Conservation (phyloP, 2,888 invertebrate genomes). For the Erannis defoliaria region DNA sequence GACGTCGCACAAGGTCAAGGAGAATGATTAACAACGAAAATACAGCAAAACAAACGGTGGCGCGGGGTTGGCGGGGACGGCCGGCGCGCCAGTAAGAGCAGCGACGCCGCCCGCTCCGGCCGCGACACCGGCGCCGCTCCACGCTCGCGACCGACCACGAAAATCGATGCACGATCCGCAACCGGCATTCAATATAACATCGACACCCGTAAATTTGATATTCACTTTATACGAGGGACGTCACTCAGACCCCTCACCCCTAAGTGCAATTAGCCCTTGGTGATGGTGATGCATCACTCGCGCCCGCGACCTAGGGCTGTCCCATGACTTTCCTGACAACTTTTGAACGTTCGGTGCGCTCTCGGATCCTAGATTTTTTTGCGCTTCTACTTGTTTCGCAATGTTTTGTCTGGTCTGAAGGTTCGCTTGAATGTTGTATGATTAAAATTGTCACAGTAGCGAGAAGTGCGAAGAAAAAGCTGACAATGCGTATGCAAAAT, state of each 20-base stretch:
- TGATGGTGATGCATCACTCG: conserved; percentile 68
- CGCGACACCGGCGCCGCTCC: conserved; percentile 71
- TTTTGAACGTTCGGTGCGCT: conserved; percentile 55
- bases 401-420: conserved; percentile 40
- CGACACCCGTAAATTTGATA: conserved; percentile 70
- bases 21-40: conserved; percentile 87
- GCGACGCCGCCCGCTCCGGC: conserved; percentile 80
- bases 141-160: conserved; percentile 72
- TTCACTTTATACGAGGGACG: conserved; percentile 62
- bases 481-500: conserved; percentile 34
- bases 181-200: conserved; percentile 72
- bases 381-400: conserved; percentile 45
- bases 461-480: conserved; percentile 40
- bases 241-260: conserved; percentile 55
- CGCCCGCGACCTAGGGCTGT: conserved; percentile 58
- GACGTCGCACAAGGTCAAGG: conserved; percentile 86
- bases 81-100: conserved; percentile 80
- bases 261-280: conserved; percentile 60
- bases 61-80: conserved; percentile 71
- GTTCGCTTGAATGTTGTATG: conserved; percentile 37
- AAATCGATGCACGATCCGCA: conserved; percentile 85
- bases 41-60: conserved; percentile 86
- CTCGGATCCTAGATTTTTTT: conserved; percentile 52
- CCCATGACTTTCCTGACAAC: conserved; percentile 55
- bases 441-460: conserved; percentile 35